Conservation (phyloP, 53 echinoderm and acorn worm species). For the Actinopyga echinites region DNA sequence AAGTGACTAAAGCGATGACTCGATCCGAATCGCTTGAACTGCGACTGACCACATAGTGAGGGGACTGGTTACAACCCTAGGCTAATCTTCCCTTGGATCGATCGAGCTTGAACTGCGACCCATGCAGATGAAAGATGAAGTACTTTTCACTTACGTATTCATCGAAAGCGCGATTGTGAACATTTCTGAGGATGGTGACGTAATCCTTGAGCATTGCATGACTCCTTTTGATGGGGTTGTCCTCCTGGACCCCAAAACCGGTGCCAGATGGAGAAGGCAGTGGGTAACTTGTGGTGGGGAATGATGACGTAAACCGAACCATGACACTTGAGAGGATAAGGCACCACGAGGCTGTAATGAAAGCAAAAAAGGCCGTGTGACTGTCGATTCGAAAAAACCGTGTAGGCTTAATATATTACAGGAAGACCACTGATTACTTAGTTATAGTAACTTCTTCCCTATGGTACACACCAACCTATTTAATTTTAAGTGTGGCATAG, state of each 20-base stretch:
- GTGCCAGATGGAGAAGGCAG: conserved; percentile 10
- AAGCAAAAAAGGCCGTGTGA: not conserved
- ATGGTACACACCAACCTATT: too few relatives aligned
- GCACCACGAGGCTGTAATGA: not conserved
- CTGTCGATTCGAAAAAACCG: too few relatives aligned
- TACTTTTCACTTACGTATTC: not conserved
- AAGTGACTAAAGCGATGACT: too few relatives aligned
- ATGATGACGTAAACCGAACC: conserved; percentile 10
- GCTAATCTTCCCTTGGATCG: too few relatives aligned
- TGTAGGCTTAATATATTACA: too few relatives aligned
- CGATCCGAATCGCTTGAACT: too few relatives aligned
- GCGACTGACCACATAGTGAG: too few relatives aligned
- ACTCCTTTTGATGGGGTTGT: not conserved
- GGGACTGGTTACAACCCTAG: too few relatives aligned
- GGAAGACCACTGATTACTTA: too few relatives aligned
- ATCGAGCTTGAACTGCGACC: too few relatives aligned
- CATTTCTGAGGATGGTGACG: not conserved
- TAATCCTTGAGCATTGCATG: not conserved
- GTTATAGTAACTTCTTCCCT: too few relatives aligned
- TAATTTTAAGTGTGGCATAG: too few relatives aligned
- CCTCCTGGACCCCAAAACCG: not conserved
- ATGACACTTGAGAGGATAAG: conserved; percentile 9
- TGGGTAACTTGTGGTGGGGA: conserved; percentile 2
- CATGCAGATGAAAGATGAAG: not conserved
- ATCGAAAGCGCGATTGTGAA: not conserved